Evolutionary conservation across 2,113 vertebrate species (phyloP), one percentile per base, ranked within the genome.

Genomic region (Dendropsophus ebraccatus): DNA sequence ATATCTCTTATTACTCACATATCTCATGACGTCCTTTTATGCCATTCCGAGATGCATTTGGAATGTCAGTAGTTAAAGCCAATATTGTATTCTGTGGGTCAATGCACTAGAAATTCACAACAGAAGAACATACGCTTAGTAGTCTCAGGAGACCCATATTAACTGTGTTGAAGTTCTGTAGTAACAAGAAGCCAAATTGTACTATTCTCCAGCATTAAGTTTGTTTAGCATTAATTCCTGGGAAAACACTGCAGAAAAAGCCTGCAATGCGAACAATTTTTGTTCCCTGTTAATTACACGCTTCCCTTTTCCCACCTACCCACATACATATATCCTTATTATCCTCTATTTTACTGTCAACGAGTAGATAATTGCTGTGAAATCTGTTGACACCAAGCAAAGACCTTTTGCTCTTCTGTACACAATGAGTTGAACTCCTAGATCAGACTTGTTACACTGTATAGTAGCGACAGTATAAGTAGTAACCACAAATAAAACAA

Each of bases 191-290:
- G 52, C 82, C 35, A 25, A 45, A 74, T 28, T 60, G 30, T 74
- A 35, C 14, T 45, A 25, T 73, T 73, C 82, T 60, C 56, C 21
- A 6, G 82, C 56, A 56, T 72, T 58, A 74, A 74, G 28, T 45
- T 58, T 58, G n/a, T 73, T 32, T 23, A 82, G 58, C 62, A 70
- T 69, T 69, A 82, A 69, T 70, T 62, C 62, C 32, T 62, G 25
- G 50, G 62, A 69, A 70, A 82, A 69, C 37, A 82, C 80, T 82
- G 80, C 80, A 82, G 62, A 58, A 82, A 82, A 69, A 69, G 62
- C 80, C 56, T 70, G 80, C 80, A 82, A 69, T 69, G 80, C 41
- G 47, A 82, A 50, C 80, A 69, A 21, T 41, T 82, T 82, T 19
- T 52, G 58, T 65, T 81, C 5, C 23, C 21, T 62, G 56, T 28